Conservation (phyloP, 2,888 invertebrate genomes). For the Epicampocera succincta region DNA sequence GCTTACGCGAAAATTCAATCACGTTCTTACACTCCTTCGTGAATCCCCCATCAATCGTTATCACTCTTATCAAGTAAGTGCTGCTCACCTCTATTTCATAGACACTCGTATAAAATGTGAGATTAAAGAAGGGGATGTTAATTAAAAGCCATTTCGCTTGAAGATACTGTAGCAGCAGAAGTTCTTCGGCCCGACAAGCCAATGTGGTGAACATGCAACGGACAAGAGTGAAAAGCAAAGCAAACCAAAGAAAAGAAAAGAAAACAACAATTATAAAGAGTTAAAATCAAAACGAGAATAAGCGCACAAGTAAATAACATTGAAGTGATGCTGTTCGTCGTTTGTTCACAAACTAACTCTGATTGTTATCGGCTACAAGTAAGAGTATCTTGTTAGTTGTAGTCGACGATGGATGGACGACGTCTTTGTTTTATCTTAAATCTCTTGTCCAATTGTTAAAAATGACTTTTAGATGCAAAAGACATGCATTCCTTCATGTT, state of each 20-base stretch:
- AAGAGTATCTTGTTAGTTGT: conserved; percentile 44
- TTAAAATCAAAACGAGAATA: conserved; percentile 32
- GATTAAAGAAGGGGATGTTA: neutral
- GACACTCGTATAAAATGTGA: conserved; percentile 13
- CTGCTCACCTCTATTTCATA: neutral
- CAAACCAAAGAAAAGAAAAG: too few relatives aligned
- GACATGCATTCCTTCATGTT: conserved; percentile 56
- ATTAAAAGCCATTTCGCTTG: neutral
- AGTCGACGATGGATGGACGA: conserved; percentile 48
- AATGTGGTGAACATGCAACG: neutral
- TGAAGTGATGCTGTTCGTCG: conserved; percentile 24
- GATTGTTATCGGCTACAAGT: conserved; percentile 60
- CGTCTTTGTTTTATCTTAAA: conserved; percentile 56
- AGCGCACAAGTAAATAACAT: conserved; percentile 35
- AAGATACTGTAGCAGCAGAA: neutral
- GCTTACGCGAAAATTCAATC: too few relatives aligned
- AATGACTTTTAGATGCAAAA: conserved; percentile 61
- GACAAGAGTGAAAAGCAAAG: too few relatives aligned
- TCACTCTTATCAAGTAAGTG: too few relatives aligned
- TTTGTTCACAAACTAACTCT: conserved; percentile 55
- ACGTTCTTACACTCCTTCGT: too few relatives aligned
- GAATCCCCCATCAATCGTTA: too few relatives aligned
- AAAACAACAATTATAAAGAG: conserved; percentile 13
- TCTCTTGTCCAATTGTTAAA: conserved; percentile 62
- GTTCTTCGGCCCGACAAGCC: neutral